A percentile compares a stretch with the other conserved stretches of the same genome.
Evolutionary conservation across 2,113 vertebrate species (phyloP).

Genomic region (Salvelinus alpinus): DNA sequence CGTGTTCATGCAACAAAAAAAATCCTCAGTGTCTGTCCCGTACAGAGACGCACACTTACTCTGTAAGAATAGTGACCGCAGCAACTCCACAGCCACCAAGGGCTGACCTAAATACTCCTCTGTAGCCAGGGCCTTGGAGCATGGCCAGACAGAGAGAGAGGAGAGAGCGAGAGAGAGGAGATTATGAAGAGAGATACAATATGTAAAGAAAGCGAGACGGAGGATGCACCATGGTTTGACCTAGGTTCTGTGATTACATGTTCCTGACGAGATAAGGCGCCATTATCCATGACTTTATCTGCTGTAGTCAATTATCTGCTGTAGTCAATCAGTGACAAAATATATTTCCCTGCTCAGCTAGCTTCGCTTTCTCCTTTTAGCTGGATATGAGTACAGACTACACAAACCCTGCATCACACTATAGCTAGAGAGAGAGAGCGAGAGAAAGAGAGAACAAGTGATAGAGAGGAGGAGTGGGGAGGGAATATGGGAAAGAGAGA

Average conservation of each 20-base stretch:
- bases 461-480: neutral
- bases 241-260: too few relatives aligned
- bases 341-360: too few relatives aligned
- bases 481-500: neutral
- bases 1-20: too few relatives aligned
- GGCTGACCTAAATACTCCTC: slow-evolving; percentile 34
- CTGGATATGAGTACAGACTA: too few relatives aligned
- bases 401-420: too few relatives aligned
- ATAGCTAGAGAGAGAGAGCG: neutral
- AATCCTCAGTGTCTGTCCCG: neutral
- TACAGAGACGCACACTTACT: neutral
- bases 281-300: too few relatives aligned
- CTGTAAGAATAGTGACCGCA: slow-evolving; percentile 18
- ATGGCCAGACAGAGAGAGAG: neutral
- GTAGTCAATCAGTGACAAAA: too few relatives aligned
- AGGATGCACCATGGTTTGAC: too few relatives aligned
- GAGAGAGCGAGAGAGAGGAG: neutral
- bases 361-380: too few relatives aligned
- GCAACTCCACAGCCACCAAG: slow-evolving; percentile 11
- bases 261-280: too few relatives aligned
- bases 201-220: neutral
- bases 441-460: too few relatives aligned
- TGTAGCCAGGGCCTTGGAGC: neutral
- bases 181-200: neutral
- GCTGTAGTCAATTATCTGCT: too few relatives aligned